Conservation (phyloP, 1,140 invertebrate genomes). For the Atta texana region DNA sequence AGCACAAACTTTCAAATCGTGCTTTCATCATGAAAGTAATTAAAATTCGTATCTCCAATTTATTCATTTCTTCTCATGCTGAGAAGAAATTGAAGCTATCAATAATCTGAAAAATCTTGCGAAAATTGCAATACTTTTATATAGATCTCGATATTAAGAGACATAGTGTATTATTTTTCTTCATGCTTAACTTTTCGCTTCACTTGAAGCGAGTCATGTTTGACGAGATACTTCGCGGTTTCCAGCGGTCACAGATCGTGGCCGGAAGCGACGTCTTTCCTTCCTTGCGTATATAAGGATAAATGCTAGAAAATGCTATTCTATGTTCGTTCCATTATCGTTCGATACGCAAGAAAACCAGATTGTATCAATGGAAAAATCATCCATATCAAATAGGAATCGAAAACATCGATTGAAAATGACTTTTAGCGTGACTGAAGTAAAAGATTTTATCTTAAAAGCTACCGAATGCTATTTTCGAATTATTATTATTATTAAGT, state of each 20-base stretch:
- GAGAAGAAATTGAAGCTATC: background rate
- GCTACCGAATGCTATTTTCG: background rate
- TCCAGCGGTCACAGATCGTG: conserved; percentile 6
- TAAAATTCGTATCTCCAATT: background rate
- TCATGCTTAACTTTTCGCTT: conserved; percentile 30
- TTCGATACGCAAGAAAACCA: conserved; percentile 25
- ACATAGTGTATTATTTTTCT: background rate
- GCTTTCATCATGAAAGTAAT: background rate
- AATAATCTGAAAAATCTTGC: background rate
- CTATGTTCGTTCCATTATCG: background rate
- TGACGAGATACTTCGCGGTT: conserved; percentile 18
- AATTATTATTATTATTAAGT: conserved; percentile 7
- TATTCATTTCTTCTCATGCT: background rate
- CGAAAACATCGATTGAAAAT: background rate
- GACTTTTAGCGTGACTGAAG: background rate
- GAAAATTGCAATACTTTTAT: background rate
- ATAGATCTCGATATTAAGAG: background rate
- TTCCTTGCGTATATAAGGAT: conserved; percentile 54
- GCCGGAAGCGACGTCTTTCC: conserved; percentile 65
- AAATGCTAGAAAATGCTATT: conserved; percentile 25
- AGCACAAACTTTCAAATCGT: background rate
- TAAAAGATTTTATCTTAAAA: background rate
- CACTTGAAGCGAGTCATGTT: background rate
- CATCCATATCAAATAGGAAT: background rate
- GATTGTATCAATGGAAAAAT: conserved; percentile 16